Conservation (phyloP, 2,888 invertebrate species). For the Unio delphinus region DNA sequence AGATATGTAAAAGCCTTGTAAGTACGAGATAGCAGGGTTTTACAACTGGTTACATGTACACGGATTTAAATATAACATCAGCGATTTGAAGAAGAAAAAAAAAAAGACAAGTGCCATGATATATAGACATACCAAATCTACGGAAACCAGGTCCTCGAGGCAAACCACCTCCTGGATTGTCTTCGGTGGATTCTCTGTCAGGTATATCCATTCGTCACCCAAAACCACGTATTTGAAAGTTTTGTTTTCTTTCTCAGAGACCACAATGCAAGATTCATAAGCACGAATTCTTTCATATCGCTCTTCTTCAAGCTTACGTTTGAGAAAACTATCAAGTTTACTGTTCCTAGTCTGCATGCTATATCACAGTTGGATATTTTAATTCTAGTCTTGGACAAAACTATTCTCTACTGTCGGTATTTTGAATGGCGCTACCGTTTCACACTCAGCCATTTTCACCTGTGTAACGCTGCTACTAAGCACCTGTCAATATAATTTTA, state of each 20-base stretch:
- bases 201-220: slow-evolving; percentile 67
- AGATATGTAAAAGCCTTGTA: neutral
- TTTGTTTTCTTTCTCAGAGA: slow-evolving; percentile 68
- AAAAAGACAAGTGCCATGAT: neutral
- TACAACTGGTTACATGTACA: too few relatives aligned
- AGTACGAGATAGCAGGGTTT: neutral
- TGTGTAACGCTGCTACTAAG: slow-evolving; percentile 36
- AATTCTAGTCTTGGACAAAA: neutral
- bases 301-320: slow-evolving; percentile 61
- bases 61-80: too few relatives aligned
- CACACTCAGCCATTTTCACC: slow-evolving; percentile 1
- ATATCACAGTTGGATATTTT: slow-evolving; percentile 14
- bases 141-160: slow-evolving; percentile 61
- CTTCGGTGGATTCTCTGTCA: slow-evolving; percentile 70
- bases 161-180: slow-evolving; percentile 59
- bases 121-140: slow-evolving; percentile 62
- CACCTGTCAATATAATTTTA: slow-evolving; percentile 38
- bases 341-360: slow-evolving; percentile 63
- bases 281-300: slow-evolving; percentile 65
- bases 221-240: slow-evolving; percentile 68
- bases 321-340: slow-evolving; percentile 69
- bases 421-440: neutral
- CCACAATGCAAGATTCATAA: slow-evolving; percentile 68
- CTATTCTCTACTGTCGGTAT: slow-evolving; percentile 7
- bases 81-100: neutral